Percentiles rank a stretch among this genome's conserved stretches.
Evolutionary conservation across 2,113 vertebrate species (phyloP).

Genomic region (Amphilophus citrinellus): DNA sequence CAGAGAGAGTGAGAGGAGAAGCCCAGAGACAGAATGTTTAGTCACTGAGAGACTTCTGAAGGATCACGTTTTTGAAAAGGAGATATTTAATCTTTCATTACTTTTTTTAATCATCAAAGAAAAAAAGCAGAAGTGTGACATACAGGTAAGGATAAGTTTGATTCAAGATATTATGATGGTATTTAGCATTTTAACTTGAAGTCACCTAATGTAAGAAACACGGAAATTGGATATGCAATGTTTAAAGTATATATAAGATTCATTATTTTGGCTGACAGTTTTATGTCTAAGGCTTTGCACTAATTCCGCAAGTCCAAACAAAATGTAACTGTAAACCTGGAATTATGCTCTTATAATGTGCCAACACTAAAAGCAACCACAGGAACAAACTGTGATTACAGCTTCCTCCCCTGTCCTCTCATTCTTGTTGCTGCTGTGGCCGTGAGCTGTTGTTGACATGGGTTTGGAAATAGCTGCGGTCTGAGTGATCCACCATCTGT

Average conservation of each 20-base stretch:
- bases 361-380: constrained; percentile 34
- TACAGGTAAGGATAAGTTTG: constrained; percentile 56
- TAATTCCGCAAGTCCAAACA: neutral
- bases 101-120: neutral
- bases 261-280: neutral
- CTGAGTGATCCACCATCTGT: constrained; percentile 70
- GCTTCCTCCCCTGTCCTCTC: constrained; percentile 24
- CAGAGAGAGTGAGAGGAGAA: constrained; percentile 21
- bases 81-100: constrained; percentile 9
- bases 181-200: neutral
- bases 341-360: constrained; percentile 7
- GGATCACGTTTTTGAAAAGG: constrained; percentile 4
- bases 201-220: neutral
- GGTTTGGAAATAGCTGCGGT: constrained; percentile 70
- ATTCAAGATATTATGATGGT: neutral
- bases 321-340: neutral
- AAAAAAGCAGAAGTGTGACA: neutral
- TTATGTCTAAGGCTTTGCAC: neutral
- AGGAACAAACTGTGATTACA: constrained; percentile 57
- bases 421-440: constrained; percentile 38
- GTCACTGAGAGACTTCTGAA: neutral
- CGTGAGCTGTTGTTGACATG: constrained; percentile 67
- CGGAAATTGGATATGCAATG: neutral
- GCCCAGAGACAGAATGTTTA: constrained; percentile 6
- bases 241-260: neutral